Base-by-base conservation (phyloP, 2,888 invertebrate species). In the Morpho deidamia region DNA sequence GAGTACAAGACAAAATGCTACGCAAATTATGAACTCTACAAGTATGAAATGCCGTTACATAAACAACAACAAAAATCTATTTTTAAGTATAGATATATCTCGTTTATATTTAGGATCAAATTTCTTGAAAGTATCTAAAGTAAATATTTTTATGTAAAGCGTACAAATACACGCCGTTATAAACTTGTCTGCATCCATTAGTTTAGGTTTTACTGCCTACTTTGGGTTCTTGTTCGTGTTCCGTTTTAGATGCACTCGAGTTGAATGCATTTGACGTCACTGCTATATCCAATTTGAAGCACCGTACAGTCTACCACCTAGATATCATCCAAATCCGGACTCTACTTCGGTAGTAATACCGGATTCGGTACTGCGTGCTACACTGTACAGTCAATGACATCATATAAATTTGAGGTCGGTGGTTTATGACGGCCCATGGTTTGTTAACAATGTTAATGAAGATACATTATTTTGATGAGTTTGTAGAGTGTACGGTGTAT, bases 221-320 rank as follows among this genome's bases (percentile, higher is more conserved):
- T 55, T 56, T 56, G 55, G 63, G 51, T 53, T 51, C 54, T 35
- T 38, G 50, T 37, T 41, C 53, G 48, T 51, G 56, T 38, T 46
- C 58, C 41, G 56, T 60, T 61, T 59, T 59, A 59, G 56, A 56
- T 59, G 63, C 67, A 63, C 66, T 67, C 57, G 59, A 63, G 53
- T 61, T 56, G 48, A 51, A 56, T 51, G 53, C 53, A 56, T 58
- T 62, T 64, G 64, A 67, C 66, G 66, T 67, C 66, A 67, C 51
- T 55, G 59, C 53, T 48, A 57, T 57, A 42, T 57, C 51, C 49
- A 43, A 57, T 57, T 55, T 50, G 41, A 41, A 53, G 57, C 40
- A 44, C 37, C 11, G 46, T 55, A 57, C 55, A 38, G 47, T 44
- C 49, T 35, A 53, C 39, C 12, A 38, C 12, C 11, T 48, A 44